Evolutionary conservation across 2,113 vertebrate species (phyloP), one percentile per base, ranked within the genome.

Genomic region (Esox niger): DNA sequence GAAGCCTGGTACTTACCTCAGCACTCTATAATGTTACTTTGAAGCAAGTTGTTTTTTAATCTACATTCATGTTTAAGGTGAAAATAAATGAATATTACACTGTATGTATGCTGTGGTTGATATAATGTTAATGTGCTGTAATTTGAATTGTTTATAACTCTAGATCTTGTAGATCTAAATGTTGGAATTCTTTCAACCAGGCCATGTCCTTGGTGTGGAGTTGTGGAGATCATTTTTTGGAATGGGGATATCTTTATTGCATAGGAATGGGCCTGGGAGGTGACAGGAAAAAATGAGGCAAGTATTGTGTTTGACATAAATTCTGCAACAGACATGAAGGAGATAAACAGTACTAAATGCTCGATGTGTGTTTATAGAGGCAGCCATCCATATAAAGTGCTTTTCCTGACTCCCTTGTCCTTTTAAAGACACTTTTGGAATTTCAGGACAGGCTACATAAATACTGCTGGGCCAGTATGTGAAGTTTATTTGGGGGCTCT

Each of bases 351-450:
- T 77, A 84, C 79, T 88, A 82, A 92, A 93, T 90, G 88, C 91
- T 91, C 69, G 78, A 91, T 85, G 91, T 43, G 78, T 92, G 92
- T 92, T 93, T 94, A 93, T 91, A 89, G 88, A 91, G 72, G 84
- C 49, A 78, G 85, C 80, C 87, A 92, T 88, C 90, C 93, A 93
- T 94, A 94, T 94, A 93, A 88, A 95, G 93, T 54, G 73, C 87
- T 93, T 93, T 93, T 89, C 90, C 85, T 87, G 78, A 91, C 90
- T 91, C 38, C 35, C 86, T 80, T 91, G 83, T 82, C 92, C 93
- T 95, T 95, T 92, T 95, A 94, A 93, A 93, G 93, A 86, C 92
- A 87, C 84, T 84, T 89, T 67, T 81, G 91, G 87, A 91, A 90
- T 94, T 94, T 94, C 83, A 65, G 78, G 71, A 82, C 75, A 49